Base-by-base conservation (phyloP, 2,797 vertebrate genomes). In the Trichosurus vulpecula region DNA sequence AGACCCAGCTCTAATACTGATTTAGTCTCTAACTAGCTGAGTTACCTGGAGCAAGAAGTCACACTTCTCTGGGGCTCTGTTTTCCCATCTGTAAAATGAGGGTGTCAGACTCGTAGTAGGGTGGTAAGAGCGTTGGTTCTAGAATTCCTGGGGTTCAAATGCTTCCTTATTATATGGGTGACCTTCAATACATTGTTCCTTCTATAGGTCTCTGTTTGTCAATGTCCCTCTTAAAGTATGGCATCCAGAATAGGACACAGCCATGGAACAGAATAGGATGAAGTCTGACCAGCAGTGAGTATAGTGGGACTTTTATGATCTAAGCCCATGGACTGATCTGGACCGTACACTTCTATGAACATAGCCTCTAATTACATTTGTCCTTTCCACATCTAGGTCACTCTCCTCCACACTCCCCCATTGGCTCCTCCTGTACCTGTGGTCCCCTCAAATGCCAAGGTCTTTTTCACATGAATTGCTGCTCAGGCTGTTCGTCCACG, bases 401-500 rank as follows among this genome's bases (percentile, higher is more conserved):
- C 41, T 81, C 35, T 81, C 16, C 61, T 22, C 31, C 12, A 12
- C 12, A 0, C 31, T 31, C 12, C 58, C 61, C 35, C 13, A 16
- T 27, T 19, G 61, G 61, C 31, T 66, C 58, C 61, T 66, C 41
- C 74, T 4, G 74, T 2, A 81, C 74, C 74, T 81, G 22, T 25
- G 74, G 8, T 47, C 41, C 41, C 22, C 74, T 81, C 74, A 81
- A 27, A 81, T 81, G 41, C 41, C 74, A 22, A 81, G 74, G 22
- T 81, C 74, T 81, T 47, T 81, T 81, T 25, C 74, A 81, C 66
- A 81, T 47, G n/a, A 81, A 47, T 81, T 47, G 22, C 61, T 58
- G 58, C 93, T 94, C n/a, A 53, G 66, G 91, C 0, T 12, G 91
- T 41, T 94, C 81, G 94, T 94, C 95, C 35, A 52, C 11, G 41